Percentiles rank a stretch among this genome's conserved stretches.
These are phyloP conservation scores for Leptobrachium ailaonicum DNA, from an alignment of 2,113 vertebrate species.

Conservation along the genomic window DNA sequence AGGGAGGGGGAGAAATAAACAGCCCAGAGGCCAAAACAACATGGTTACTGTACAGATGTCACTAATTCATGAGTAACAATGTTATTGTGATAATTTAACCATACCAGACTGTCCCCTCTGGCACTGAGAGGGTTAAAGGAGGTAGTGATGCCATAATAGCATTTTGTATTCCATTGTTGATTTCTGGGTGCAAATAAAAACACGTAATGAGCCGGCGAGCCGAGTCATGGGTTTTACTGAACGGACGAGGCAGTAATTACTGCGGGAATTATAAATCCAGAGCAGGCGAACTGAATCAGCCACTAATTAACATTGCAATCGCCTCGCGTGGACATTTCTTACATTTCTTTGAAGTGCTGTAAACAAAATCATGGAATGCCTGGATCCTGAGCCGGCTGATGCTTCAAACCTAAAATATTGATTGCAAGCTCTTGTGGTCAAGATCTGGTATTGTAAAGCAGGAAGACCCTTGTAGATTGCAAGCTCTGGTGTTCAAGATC, in stretches of 20 bases:
- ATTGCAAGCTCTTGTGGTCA: no score
- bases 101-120: no score
- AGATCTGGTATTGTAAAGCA: no score
- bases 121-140: neutral
- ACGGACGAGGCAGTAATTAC: neutral
- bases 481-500: no score
- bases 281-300: neutral
- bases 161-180: neutral
- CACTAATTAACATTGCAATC: neutral
- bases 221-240: neutral
- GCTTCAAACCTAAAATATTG: no score
- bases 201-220: neutral
- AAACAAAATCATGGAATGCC: no score
- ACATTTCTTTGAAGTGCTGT: neutral
- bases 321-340: neutral
- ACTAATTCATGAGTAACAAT: neutral
- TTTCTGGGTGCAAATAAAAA: neutral
- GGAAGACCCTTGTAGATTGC: no score
- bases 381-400: no score
- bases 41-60: neutral
- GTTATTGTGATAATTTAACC: no score
- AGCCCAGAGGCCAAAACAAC: neutral
- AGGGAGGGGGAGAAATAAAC: neutral
- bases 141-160: neutral
- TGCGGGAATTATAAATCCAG: neutral